Percentiles rank a stretch among this genome's conserved stretches.
phyloP scores from a whole-genome alignment of 2,888 invertebrate genomes.

The Antheraea yamamai region DNA sequence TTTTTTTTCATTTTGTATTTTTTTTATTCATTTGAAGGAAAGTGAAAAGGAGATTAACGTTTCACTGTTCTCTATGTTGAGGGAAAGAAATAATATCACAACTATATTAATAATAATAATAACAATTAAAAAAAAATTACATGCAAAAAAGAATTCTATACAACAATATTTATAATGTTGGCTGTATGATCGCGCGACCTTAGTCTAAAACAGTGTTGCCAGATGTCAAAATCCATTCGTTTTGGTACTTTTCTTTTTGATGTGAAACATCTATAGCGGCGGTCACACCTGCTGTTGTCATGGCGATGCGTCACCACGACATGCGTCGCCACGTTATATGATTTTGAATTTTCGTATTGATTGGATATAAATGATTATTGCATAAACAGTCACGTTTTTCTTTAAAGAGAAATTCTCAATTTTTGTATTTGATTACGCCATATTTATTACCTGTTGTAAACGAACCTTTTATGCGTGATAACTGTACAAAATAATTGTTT shows the following conservation, averaged over 20 bases:
- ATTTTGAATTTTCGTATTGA: no score
- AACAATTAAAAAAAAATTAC: constrained; percentile 18
- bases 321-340: no score
- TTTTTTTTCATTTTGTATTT: constrained; percentile 5
- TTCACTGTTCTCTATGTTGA: neutral
- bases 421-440: no score
- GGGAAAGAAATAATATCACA: neutral
- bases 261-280: neutral
- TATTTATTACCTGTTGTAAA: no score
- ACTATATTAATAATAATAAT: constrained; percentile 8
- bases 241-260: neutral
- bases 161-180: neutral
- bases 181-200: neutral
- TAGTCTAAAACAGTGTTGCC: constrained; percentile 18
- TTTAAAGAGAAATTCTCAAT: no score
- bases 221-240: constrained; percentile 8
- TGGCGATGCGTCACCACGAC: no score
- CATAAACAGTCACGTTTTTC: no score
- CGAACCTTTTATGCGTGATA: no score
- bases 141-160: constrained; percentile 26
- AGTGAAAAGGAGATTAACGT: neutral
- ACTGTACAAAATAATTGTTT: no score
- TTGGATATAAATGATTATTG: no score
- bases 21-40: neutral
- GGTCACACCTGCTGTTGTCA: no score